Evolutionary conservation across 1,140 invertebrate genomes (phyloP), one percentile per base, ranked within the genome.

Genomic region (Drosophila nasuta): DNA sequence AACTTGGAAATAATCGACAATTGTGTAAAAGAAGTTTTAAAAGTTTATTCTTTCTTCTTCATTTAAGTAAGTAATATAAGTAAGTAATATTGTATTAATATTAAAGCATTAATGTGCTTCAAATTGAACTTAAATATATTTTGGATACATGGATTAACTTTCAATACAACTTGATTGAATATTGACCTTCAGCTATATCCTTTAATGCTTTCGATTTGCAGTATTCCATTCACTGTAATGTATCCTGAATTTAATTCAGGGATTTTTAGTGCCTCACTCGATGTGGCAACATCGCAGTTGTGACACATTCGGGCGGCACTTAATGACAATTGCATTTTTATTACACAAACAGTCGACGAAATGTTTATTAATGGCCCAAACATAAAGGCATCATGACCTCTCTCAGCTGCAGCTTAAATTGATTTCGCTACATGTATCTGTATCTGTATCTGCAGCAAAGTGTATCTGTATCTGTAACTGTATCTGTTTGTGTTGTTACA

Each of bases 321-420:
- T 90, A 90, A 91, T 82, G 88, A 78, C 70, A 90, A 90, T 91
- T 90, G 82, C 82, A 90, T 91, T 90, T 90, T 90, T 90, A 90
- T 90, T 91, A 72, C 87, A 78, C 81, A 82, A 90, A 91, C 82
- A 90, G 71, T 75, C 71, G 70, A 88, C 73, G 76, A 90, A 91
- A 91, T 91, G 82, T 83, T 83, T 83, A 78, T 89, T 88, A 82
- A 91, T 91, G 81, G 75, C 73, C 83, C 77, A 78, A 68, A 83
- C 73, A 77, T 75, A 88, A 68, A 83, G 76, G 65, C 82, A 79
- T 66, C 64, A 80, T 66, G 66, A 83, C 69, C 79, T 69, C 30
- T 41, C 43, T 79, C 76, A 60, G 56, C 60, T 81, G 82, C 82
- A 88, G 67, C 58, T 73, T 72, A 90, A 89, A 89, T 89, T 82